These are phyloP conservation scores for Lontra canadensis DNA, from an alignment of 2,113 vertebrate species.

Conservation along the genomic window DNA sequence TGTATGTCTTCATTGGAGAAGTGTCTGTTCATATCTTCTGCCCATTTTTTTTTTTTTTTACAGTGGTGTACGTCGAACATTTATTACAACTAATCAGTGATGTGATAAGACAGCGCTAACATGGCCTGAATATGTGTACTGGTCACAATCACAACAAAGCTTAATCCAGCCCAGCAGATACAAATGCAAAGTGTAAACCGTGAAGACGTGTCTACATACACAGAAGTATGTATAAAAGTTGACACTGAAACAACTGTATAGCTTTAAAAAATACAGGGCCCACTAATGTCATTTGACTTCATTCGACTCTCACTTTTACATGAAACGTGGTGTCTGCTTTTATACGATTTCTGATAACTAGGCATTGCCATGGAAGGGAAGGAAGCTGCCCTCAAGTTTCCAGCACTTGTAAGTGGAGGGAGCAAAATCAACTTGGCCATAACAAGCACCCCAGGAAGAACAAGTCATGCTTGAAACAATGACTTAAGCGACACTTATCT, in stretches of 20 bases:
- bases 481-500: slow-evolving; percentile 28
- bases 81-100: slow-evolving; percentile 85
- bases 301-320: neutral
- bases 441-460: slow-evolving; percentile 39
- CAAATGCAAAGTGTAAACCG: slow-evolving; percentile 82
- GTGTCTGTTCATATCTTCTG: no score
- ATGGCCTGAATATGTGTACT: slow-evolving; percentile 69
- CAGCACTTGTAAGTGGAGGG: slow-evolving; percentile 58
- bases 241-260: slow-evolving; percentile 61
- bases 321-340: neutral
- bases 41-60: neutral
- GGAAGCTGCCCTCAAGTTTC: neutral
- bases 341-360: slow-evolving; percentile 46
- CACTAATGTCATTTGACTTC: slow-evolving; percentile 43
- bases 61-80: slow-evolving; percentile 82
- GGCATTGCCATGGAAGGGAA: slow-evolving; percentile 29
- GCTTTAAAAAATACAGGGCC: slow-evolving; percentile 26
- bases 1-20: no score
- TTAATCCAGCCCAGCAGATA: slow-evolving; percentile 86
- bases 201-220: slow-evolving; percentile 74
- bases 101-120: slow-evolving; percentile 81
- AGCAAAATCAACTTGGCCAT: slow-evolving; percentile 55
- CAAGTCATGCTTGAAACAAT: slow-evolving; percentile 49
- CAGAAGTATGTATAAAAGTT: slow-evolving; percentile 76
- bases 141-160: slow-evolving; percentile 85